phyloP scores from a whole-genome alignment of 2,797 vertebrate species.

The Crocidura indochinensis region DNA sequence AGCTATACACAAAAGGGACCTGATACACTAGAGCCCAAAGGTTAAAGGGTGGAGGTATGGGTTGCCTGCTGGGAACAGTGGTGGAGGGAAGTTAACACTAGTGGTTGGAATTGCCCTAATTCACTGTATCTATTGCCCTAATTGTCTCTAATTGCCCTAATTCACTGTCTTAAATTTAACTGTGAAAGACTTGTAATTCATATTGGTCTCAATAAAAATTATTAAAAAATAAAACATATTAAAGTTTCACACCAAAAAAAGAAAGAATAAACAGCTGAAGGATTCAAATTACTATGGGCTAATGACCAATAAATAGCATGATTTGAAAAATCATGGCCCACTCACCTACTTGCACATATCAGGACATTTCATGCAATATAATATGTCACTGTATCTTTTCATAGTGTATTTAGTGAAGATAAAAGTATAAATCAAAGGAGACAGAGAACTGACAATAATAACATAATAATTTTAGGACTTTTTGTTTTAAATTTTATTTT shows the following conservation, averaged over 20 bases:
- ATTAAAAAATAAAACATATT: no score
- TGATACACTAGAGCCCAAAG: no score
- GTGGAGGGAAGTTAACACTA: no score
- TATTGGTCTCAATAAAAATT: no score
- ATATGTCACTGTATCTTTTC: constrained; percentile 17
- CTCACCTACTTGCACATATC: not conserved
- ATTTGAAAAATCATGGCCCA: not conserved
- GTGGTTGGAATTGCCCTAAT: no score
- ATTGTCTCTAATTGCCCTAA: no score
- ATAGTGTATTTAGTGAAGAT: not conserved
- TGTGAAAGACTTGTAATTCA: no score
- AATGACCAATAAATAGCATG: constrained; percentile 47
- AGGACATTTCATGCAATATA: not conserved
- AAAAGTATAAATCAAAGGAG: not conserved
- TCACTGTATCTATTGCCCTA: no score
- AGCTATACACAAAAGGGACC: no score
- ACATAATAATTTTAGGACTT: not conserved
- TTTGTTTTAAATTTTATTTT: constrained; percentile 39
- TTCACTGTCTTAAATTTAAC: no score
- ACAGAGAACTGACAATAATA: not conserved
- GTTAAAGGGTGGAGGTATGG: no score
- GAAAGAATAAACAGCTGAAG: constrained; percentile 57
- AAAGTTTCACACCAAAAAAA: not conserved
- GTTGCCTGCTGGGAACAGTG: no score
- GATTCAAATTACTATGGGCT: constrained; percentile 46